Evolutionary conservation across 2,797 vertebrate species (phyloP), one percentile per base, ranked within the genome.

Genomic region (Sebastes baramenuke): DNA sequence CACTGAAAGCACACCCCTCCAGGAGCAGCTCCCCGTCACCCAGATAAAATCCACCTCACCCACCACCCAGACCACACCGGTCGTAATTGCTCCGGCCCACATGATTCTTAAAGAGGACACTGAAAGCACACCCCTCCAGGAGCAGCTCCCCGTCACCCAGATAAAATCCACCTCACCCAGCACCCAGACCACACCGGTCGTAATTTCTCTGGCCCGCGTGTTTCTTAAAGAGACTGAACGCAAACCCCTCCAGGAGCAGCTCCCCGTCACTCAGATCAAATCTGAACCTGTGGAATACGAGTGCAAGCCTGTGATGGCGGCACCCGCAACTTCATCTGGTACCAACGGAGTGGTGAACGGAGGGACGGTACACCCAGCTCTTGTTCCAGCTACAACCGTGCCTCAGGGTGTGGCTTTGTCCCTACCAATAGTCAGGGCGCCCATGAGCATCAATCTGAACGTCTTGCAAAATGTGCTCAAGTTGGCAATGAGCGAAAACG

Each of bases 251-350:
- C 42, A 46, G 3, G 42, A 46, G 42, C 98, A 98, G 92, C 96
- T 98, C 84, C 97, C 98, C 49, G 88, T 98, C 93, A 99, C 97
- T 92, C 98, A 98, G 96, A 99, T 99, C 95, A 99, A 99, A 97
- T 97, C 97, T 56, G 98, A 99, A 94, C 97, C 97, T 93, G 96
- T 97, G 96, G 98, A 99, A 93, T 97, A 97, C 84, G 97, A 97
- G 64, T 97, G 97, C 90, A 98, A 99, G 90, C 96, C 97, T 25
- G 96, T 95, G 81, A 93, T 95, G 88, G 95, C 97, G 55, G 87
- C 96, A 75, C 95, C 96, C 67, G 95, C 96, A 0, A 81, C 90
- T 1, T 77, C 90, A 1, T 24, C 96, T 62, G 94, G 96, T 71
- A 46, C 42, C 42, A 46, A 46, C 38, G 14, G 38, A 42, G 38